These are phyloP conservation scores for Clistopyga incitator DNA, from an alignment of 2,888 invertebrate genomes.

Conservation along the genomic window DNA sequence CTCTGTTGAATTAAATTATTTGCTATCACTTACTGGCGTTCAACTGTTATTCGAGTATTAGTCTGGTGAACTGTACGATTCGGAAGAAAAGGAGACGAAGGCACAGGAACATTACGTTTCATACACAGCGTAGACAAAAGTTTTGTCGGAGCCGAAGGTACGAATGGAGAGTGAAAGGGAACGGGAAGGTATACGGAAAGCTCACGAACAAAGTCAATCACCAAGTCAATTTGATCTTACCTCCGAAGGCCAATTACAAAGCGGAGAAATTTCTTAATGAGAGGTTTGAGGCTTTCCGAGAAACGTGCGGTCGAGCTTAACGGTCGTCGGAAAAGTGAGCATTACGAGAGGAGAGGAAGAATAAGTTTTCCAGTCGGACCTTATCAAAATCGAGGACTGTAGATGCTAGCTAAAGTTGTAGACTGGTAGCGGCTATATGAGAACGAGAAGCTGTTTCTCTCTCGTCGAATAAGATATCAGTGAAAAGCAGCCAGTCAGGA, in stretches of 20 bases:
- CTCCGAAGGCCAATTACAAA: conserved; percentile 61
- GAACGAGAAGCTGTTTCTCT: conserved; percentile 30
- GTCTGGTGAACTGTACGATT: background rate
- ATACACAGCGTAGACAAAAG: conserved; percentile 23
- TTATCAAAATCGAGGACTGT: conserved; percentile 63
- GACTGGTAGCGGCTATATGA: conserved; percentile 28
- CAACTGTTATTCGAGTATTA: background rate
- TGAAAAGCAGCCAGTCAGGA: background rate
- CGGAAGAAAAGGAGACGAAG: conserved; percentile 37
- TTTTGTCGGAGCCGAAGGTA: conserved; percentile 9
- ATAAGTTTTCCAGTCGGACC: conserved; percentile 60
- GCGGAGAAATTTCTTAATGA: conserved; percentile 65
- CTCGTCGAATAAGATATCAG: conserved; percentile 56
- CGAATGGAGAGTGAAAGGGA: background rate
- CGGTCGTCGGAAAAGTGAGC: conserved; percentile 26
- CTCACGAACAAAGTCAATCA: conserved; percentile 65
- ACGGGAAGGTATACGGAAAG: conserved; percentile 2
- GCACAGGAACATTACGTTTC: conserved; percentile 33
- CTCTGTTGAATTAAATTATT: background rate
- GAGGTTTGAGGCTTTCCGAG: conserved; percentile 50
- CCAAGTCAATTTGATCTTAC: conserved; percentile 66
- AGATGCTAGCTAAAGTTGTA: conserved; percentile 49
- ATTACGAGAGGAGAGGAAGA: conserved; percentile 43
- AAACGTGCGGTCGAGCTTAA: conserved; percentile 52
- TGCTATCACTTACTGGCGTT: background rate